These are phyloP conservation scores for Alca torda DNA, from an alignment of 2,797 vertebrate genomes.

Conservation along the genomic window DNA sequence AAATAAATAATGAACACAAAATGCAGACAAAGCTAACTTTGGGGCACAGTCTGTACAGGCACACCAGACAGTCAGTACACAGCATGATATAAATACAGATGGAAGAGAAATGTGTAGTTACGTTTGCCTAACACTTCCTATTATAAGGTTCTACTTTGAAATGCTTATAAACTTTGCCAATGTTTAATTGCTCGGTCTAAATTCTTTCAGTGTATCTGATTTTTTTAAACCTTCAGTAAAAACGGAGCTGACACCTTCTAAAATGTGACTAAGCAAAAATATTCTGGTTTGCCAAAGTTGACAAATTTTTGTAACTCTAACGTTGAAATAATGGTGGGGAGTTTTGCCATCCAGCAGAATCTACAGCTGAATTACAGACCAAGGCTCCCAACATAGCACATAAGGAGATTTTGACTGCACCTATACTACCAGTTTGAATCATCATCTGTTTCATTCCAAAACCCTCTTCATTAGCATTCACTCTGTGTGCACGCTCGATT, in stretches of 20 bases:
- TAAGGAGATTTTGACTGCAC: background rate
- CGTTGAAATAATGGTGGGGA: background rate
- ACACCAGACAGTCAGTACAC: background rate
- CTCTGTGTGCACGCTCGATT: background rate
- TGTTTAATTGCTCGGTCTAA: background rate
- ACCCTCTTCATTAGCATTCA: background rate
- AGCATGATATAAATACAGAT: constrained; percentile 35
- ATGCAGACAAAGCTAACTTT: background rate
- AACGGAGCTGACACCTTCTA: background rate
- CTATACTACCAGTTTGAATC: background rate
- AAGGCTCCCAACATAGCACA: background rate
- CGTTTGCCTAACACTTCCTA: background rate
- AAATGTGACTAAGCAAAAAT: background rate
- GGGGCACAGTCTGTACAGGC: background rate
- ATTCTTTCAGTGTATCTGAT: background rate
- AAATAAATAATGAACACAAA: background rate
- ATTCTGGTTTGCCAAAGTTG: background rate
- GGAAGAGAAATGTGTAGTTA: constrained; percentile 34
- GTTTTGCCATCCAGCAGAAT: background rate
- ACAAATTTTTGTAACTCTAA: background rate
- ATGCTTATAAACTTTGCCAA: background rate
- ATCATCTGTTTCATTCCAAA: background rate
- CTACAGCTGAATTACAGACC: background rate
- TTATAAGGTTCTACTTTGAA: background rate
- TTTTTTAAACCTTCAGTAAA: background rate